Percentiles rank a stretch among this genome's conserved stretches.
Evolutionary conservation across 37 sponge, comb jelly and placozoan genomes (phyloP).

Genomic region (Crambe crambe): DNA sequence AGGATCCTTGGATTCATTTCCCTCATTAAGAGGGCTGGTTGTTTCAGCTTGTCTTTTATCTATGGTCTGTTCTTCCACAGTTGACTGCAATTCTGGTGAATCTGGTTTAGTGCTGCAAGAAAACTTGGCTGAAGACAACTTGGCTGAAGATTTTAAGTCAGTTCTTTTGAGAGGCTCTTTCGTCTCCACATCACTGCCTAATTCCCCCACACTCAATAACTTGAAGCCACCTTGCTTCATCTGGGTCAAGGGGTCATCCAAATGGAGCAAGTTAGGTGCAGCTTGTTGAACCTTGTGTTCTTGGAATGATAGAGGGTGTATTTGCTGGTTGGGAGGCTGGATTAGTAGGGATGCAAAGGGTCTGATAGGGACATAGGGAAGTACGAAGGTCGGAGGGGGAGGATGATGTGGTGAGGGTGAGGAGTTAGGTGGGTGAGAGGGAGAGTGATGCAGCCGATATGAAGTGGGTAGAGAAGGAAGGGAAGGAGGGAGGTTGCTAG

Average conservation of each 20-base stretch:
- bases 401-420: neutral
- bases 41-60: too few species aligned
- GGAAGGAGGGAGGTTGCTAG: neutral
- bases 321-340: neutral
- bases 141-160: too few species aligned
- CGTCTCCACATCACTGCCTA: too few species aligned
- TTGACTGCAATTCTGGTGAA: too few species aligned
- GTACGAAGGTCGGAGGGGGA: neutral
- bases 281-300: neutral
- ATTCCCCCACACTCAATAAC: neutral
- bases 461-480: constrained; percentile 1
- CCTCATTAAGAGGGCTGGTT: too few species aligned
- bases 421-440: neutral
- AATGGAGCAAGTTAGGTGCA: neutral
- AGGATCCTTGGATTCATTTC: too few species aligned
- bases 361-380: constrained; percentile 12
- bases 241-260: constrained; percentile 11
- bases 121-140: too few species aligned
- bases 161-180: too few species aligned
- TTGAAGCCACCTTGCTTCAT: constrained; percentile 14
- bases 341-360: constrained; percentile 4
- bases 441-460: neutral
- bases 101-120: too few species aligned
- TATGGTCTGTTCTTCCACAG: too few species aligned
- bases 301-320: neutral